Evolutionary conservation across 2,888 invertebrate species (phyloP).

Genomic region (Melinaea menophilus): DNA sequence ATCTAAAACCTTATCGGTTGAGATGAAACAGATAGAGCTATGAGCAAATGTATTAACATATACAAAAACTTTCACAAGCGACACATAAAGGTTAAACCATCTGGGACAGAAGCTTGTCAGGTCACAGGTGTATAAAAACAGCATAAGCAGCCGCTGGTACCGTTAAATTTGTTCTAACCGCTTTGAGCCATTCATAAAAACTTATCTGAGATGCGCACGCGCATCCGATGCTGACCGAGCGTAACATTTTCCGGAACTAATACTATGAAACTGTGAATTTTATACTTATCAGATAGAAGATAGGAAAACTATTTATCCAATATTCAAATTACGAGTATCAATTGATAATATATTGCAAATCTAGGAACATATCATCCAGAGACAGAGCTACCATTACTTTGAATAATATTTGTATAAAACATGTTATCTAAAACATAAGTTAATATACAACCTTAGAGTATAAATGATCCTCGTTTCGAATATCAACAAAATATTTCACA

Average conservation of each 20-base stretch:
- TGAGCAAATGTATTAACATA: constrained; percentile 28
- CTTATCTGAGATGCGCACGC: constrained; percentile 60
- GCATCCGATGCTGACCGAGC: constrained; percentile 54
- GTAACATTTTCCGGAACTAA: constrained; percentile 3
- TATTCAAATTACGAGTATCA: too few species aligned
- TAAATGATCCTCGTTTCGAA: too few species aligned
- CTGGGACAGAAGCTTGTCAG: constrained; percentile 42
- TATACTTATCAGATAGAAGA: too few species aligned
- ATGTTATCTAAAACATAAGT: too few species aligned
- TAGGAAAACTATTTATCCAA: too few species aligned
- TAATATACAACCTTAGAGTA: too few species aligned
- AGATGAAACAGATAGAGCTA: constrained; percentile 15
- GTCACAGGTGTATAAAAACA: constrained; percentile 49
- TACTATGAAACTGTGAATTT: constrained; percentile 1
- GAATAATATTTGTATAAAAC: too few species aligned
- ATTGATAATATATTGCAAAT: too few species aligned
- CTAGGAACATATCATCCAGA: too few species aligned
- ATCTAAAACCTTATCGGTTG: constrained; percentile 3
- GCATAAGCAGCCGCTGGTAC: constrained; percentile 49
- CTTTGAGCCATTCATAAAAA: constrained; percentile 67
- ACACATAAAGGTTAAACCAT: constrained; percentile 31
- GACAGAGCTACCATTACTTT: too few species aligned
- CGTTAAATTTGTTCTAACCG: constrained; percentile 69
- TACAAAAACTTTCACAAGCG: constrained; percentile 32
- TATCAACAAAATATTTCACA: too few species aligned